Percentiles rank a stretch among this genome's conserved stretches.
These are phyloP conservation scores for Notarius lentiginosus DNA, from an alignment of 2,113 vertebrate species.

Conservation along the genomic window DNA sequence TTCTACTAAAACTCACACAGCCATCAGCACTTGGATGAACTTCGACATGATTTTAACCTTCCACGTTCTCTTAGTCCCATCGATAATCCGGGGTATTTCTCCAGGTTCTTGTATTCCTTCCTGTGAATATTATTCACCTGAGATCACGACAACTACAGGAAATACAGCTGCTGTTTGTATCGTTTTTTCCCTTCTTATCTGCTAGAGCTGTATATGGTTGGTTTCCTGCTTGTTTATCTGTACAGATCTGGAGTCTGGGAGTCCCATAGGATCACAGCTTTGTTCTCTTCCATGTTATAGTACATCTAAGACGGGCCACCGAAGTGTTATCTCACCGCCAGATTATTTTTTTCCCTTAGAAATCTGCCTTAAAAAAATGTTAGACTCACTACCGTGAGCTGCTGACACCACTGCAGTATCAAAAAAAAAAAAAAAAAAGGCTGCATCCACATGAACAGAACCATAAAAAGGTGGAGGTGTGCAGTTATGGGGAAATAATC, in stretches of 20 bases:
- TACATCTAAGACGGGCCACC: background rate
- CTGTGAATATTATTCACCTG: background rate
- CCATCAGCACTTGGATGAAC: background rate
- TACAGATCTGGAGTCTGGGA: background rate
- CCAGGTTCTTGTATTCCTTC: background rate
- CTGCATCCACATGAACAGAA: background rate
- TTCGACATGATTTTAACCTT: background rate
- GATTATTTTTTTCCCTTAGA: background rate
- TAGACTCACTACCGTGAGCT: background rate
- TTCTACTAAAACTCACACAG: background rate
- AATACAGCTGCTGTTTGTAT: background rate
- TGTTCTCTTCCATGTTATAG: background rate
- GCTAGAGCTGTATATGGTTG: background rate
- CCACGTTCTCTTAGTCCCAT: background rate
- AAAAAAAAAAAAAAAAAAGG: background rate
- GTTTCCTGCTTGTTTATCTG: background rate
- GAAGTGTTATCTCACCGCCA: background rate
- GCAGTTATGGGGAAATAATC: background rate
- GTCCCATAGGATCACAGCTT: background rate
- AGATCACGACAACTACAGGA: background rate
- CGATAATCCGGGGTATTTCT: background rate
- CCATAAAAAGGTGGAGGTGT: background rate
- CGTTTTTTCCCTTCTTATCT: background rate
- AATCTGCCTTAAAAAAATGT: background rate
- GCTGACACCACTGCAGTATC: background rate